Evolutionary conservation across 2,888 invertebrate species (phyloP).

Genomic region (Cinara cedri): DNA sequence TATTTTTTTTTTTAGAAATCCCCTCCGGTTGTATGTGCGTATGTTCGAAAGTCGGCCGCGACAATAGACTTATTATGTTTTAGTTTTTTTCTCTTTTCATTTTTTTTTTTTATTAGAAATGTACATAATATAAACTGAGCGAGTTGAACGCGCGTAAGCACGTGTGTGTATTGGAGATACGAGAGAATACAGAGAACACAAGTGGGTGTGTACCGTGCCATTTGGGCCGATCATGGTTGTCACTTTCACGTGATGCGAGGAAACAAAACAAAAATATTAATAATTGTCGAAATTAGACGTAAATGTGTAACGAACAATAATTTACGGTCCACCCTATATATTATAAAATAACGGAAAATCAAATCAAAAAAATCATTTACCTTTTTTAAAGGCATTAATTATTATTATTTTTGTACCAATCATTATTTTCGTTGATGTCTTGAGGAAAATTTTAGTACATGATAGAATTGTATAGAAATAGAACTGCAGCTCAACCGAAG

Average conservation of each 20-base stretch:
- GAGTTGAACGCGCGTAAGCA: slow-evolving; percentile 37
- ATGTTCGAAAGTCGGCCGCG: slow-evolving; percentile 43
- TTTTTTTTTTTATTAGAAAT: slow-evolving; percentile 46
- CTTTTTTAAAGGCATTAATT: too few species aligned
- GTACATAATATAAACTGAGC: slow-evolving; percentile 31
- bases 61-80: slow-evolving; percentile 57
- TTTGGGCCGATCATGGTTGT: slow-evolving; percentile 19
- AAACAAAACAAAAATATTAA: slow-evolving; percentile 1
- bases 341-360: too few species aligned
- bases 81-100: neutral
- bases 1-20: slow-evolving; percentile 42
- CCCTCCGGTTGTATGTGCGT: slow-evolving; percentile 38
- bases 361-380: too few species aligned
- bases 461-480: too few species aligned
- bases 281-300: neutral
- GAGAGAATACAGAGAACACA: slow-evolving; percentile 27
- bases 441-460: too few species aligned
- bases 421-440: too few species aligned
- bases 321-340: too few species aligned
- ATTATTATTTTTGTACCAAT: too few species aligned
- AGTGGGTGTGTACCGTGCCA: slow-evolving; percentile 48
- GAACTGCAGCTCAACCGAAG: too few species aligned
- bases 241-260: slow-evolving; percentile 39
- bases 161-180: slow-evolving; percentile 42
- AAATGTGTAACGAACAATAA: too few species aligned